Evolutionary conservation across 2,113 vertebrate genomes (phyloP), one percentile per base, ranked within the genome.

Genomic region (Cyprinodon brontotheroides): DNA sequence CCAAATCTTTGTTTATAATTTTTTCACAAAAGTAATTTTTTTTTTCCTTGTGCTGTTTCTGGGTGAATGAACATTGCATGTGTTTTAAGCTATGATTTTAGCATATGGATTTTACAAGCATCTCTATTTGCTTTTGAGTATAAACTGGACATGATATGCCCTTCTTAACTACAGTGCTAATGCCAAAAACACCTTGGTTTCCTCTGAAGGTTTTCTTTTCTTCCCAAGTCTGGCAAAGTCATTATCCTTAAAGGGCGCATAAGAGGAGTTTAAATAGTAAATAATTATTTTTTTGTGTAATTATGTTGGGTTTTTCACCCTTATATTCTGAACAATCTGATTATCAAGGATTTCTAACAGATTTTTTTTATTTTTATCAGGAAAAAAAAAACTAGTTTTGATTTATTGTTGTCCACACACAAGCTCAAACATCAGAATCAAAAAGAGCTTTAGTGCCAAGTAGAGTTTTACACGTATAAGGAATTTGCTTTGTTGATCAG

Each of bases 171-270:
- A 41, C 3, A 71, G 64, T 47, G 22, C 68, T 47, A 61, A 75
- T 50, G 45, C 48, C n/a, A 43, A 13, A 45, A 73, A 29, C 60
- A 65, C 41, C 63, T 47, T 38, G 39, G 37, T 71, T 53, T 72
- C 22, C 11, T 63, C n/a, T 45, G 64, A 74, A 81, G 2, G 22
- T 50, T 72, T 65, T 22, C 4, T 1, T 64, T 47, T 70, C 38
- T 40, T 57, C 7, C 3, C 47, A 45, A 29, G 60, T 79, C 87
- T 90, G 88, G 47, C 75, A 45, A 82, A 84, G 72, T 74, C 84
- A 82, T 91, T 74, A 90, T 53, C 40, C 47, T 37, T 60, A 39
- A 14, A n/a, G 20, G n/a, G n/a, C 8, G 10, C 20, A n/a, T 17
- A 17, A 82, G 40, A 64, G 67, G 37, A 82, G 74, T 64, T 48